Base-by-base conservation (phyloP, 2,113 vertebrate species). In the Oxyura jamaicensis region DNA sequence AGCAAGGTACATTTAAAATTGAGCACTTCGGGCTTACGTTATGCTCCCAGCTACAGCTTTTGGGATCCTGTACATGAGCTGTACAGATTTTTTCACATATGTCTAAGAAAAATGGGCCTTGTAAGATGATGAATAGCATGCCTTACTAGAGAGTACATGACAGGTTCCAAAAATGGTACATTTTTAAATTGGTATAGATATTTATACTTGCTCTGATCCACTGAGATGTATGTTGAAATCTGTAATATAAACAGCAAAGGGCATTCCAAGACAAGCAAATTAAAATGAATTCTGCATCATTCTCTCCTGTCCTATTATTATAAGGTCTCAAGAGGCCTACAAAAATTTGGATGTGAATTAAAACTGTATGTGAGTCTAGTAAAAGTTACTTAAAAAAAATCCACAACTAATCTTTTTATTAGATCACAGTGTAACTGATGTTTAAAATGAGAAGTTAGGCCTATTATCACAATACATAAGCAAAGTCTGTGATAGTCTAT, bases 231-330 rank as follows among this genome's bases (percentile, higher is more conserved):
- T 84, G 88, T 90, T 96, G 95, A 96, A 93, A 96, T 94, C 26
- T 82, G 80, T 68, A 95, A 93, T 84, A 94, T 83, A 93, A 96
- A 96, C 93, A 93, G 93, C 76, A 94, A 96, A 96, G 95, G 86
- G 76, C 91, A 96, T 90, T 95, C 90, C 92, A 97, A 95, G 95
- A 96, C 92, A 97, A 96, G 96, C 91, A 97, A 96, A 96, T 96
- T 96, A 96, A 97, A 96, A 96, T 96, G 83, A 96, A 95, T 96
- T 94, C 88, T 93, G 80, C 58, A 96, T 93, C 90, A 91, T 95
- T 97, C 96, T 95, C 89, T 92, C 74, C 84, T 91, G 86, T 93
- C 95, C 92, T 91, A 91, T 97, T 96, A 96, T 73, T 96, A 2
- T 53, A 94, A 75, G 90, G 72, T 85, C 92, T 93, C 95, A 90